Evolutionary conservation across 2,888 invertebrate genomes (phyloP), one percentile per base, ranked within the genome.

Genomic region (Acanthosepion esculentum): DNA sequence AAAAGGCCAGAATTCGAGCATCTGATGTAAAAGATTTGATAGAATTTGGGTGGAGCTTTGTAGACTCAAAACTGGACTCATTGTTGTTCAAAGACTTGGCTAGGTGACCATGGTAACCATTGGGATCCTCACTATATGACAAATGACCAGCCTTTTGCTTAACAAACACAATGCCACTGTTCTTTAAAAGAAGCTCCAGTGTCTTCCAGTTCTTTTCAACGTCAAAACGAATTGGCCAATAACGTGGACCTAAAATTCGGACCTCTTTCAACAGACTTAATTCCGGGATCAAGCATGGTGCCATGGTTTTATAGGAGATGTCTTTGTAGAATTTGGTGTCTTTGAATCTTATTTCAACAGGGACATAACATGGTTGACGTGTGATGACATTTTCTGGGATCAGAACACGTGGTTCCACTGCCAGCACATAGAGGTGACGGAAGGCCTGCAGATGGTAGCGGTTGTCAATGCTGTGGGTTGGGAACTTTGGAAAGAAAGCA

Each of bases 401-500:
- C 94, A 99, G 98, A 26, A 99, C 98, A 26, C 99, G 98, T 0
- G 99, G 98, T 97, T 99, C 99, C 0, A 98, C 98, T 0, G 99
- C 99, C 95, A 99, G 97, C 0, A 99, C 99, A 97, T 99, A 99
- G 48, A 99, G 98, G 97, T 99, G 99, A 2, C 99, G 98, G 97
- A 99, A 98, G 0, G 99, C 99, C 98, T 99, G 99, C 95, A 99
- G 98, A 97, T 99, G 99, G 97, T 99, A 99, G 96, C 99, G 98
- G 97, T 99, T 99, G 96, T 99, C 99, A 97, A 99, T 99, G 96
- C 99, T 99, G 97, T 99, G 99, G 1, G 96, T 99, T 41, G 99
- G 99, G 97, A 99, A 99, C 97, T 99, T 99, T 0, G 99, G 99
- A 97, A 99, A 99, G 97, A 99, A 98, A 0, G 99, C 98, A 96